Conservation (phyloP, 2,113 vertebrate species). For the Cercocebus atys region DNA sequence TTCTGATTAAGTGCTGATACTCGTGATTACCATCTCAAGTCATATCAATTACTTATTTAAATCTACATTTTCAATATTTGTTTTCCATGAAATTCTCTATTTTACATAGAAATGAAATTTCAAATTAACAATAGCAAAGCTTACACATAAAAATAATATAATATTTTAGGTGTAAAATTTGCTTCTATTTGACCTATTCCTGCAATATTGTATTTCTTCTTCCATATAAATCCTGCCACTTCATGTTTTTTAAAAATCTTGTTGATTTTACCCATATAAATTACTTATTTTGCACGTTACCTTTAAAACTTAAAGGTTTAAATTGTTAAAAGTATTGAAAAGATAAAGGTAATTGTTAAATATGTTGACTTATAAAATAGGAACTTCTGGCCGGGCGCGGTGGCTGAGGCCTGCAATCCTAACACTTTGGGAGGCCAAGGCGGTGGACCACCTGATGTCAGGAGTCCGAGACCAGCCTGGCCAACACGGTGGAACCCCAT, state of each 20-base stretch:
- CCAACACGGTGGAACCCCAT: too few relatives aligned
- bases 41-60: constrained; percentile 33
- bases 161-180: background rate
- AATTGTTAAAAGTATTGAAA: constrained; percentile 33
- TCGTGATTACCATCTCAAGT: background rate
- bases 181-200: background rate
- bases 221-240: constrained; percentile 11
- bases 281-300: background rate
- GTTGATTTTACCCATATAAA: background rate
- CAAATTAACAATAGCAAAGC: background rate
- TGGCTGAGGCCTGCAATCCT: too few relatives aligned
- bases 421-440: too few relatives aligned
- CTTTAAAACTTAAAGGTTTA: constrained; percentile 15
- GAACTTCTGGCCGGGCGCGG: background rate
- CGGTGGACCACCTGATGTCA: too few relatives aligned
- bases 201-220: constrained; percentile 4
- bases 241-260: background rate
- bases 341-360: background rate
- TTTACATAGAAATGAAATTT: constrained; percentile 51
- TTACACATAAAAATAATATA: constrained; percentile 10
- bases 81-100: constrained; percentile 33
- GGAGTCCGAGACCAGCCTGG: too few relatives aligned
- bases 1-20: background rate
- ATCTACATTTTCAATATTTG: constrained; percentile 9
- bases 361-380: background rate